Conservation (phyloP, 2,113 vertebrate species). For the Rhagologus leucostigma region DNA sequence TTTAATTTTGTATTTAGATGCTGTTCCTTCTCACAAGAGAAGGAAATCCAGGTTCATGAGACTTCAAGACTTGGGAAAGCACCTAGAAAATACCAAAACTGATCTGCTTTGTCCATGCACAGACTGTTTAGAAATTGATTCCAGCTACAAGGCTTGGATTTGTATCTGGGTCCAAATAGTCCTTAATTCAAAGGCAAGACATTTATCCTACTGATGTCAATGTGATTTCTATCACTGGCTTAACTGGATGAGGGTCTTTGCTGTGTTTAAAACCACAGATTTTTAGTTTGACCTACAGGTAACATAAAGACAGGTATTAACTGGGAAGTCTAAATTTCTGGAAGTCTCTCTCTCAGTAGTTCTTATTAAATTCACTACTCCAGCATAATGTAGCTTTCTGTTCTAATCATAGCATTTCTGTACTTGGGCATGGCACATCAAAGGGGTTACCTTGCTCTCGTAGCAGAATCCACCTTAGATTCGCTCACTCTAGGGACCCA, state of each 20-base stretch:
- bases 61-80: not conserved
- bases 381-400: slow-evolving; percentile 27
- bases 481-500: slow-evolving; percentile 61
- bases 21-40: not conserved
- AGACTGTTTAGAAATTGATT: not conserved
- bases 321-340: slow-evolving; percentile 29
- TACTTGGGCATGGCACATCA: slow-evolving; percentile 56
- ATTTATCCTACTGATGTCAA: not conserved
- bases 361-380: slow-evolving; percentile 42
- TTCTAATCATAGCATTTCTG: slow-evolving; percentile 52
- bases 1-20: not conserved
- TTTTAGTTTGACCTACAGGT: slow-evolving; percentile 4
- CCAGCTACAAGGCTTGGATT: not conserved
- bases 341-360: slow-evolving; percentile 25
- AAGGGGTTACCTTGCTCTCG: slow-evolving; percentile 60
- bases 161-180: not conserved
- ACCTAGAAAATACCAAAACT: not conserved
- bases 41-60: not conserved
- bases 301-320: not conserved
- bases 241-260: not conserved
- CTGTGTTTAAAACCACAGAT: not conserved
- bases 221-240: not conserved
- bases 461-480: slow-evolving; percentile 50
- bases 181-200: not conserved
- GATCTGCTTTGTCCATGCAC: not conserved